These are phyloP conservation scores for Calliphora vicina DNA, from an alignment of 1,140 invertebrate genomes.

Conservation along the genomic window DNA sequence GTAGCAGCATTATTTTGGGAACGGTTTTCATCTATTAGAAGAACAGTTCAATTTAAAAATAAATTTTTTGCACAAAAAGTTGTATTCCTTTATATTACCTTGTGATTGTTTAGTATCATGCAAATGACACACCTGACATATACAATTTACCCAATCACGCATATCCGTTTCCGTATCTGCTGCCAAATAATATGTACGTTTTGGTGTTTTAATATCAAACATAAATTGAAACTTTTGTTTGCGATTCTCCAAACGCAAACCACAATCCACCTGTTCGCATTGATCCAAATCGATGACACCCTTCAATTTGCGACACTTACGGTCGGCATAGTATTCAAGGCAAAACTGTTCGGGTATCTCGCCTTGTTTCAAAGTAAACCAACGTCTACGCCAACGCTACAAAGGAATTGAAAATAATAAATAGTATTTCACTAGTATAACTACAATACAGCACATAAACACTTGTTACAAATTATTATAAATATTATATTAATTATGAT, in stretches of 20 bases:
- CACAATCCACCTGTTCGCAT: constrained; percentile 93
- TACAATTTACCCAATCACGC: constrained; percentile 93
- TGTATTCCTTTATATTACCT: constrained; percentile 43
- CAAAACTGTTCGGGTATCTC: constrained; percentile 93
- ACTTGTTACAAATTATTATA: background rate
- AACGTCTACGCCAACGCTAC: constrained; percentile 92
- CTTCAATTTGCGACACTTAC: constrained; percentile 84
- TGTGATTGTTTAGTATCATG: constrained; percentile 67
- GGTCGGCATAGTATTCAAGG: constrained; percentile 92
- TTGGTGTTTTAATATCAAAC: constrained; percentile 89
- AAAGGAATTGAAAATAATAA: constrained; percentile 40
- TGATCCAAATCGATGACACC: constrained; percentile 93
- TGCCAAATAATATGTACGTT: constrained; percentile 89
- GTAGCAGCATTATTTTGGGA: constrained; percentile 47
- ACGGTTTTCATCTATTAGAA: constrained; percentile 53
- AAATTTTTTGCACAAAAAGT: background rate
- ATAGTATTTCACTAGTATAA: background rate
- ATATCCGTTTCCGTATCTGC: constrained; percentile 90
- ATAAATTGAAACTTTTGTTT: constrained; percentile 85
- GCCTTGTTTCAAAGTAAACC: constrained; percentile 90
- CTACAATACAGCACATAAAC: background rate
- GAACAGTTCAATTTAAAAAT: constrained; percentile 24
- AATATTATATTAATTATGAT: background rate
- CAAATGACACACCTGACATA: constrained; percentile 91
- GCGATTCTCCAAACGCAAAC: constrained; percentile 80